phyloP scores from a whole-genome alignment of 2,113 vertebrate genomes.

The Camelus dromedarius region DNA sequence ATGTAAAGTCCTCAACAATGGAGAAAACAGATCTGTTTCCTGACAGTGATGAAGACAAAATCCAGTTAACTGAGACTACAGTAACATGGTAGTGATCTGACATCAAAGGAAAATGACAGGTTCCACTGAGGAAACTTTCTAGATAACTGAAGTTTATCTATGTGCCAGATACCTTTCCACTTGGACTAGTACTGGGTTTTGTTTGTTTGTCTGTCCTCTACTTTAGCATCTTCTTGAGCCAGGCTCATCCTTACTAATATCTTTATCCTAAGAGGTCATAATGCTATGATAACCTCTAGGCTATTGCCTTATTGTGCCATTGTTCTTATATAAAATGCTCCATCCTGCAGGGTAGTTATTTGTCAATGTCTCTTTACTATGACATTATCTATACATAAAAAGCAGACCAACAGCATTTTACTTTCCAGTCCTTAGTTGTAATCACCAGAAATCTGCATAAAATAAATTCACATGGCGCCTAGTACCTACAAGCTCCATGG shows the following conservation, averaged over 20 bases:
- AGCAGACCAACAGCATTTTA: not conserved
- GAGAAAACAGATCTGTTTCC: slow-evolving; percentile 27
- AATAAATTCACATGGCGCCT: not conserved
- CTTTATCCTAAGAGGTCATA: not conserved
- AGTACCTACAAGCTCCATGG: not conserved
- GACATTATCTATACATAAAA: slow-evolving; percentile 11
- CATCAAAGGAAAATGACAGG: slow-evolving; percentile 7
- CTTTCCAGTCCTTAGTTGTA: not conserved
- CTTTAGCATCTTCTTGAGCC: not conserved
- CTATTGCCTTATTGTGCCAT: not conserved
- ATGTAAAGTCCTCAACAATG: not conserved
- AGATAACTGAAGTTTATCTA: not conserved
- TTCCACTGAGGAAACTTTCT: slow-evolving; percentile 4
- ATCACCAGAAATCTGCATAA: slow-evolving; percentile 1
- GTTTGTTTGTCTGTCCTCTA: no score
- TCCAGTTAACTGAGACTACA: slow-evolving; percentile 8
- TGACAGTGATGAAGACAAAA: slow-evolving; percentile 16
- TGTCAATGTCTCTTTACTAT: not conserved
- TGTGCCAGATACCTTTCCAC: not conserved
- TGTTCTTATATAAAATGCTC: not conserved
- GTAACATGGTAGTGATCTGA: not conserved
- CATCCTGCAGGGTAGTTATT: not conserved
- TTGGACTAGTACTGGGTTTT: not conserved
- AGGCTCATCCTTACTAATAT: not conserved
- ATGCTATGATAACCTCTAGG: not conserved